Base-by-base conservation (phyloP, 2,888 invertebrate genomes). In the Megalurothrips usitatus region DNA sequence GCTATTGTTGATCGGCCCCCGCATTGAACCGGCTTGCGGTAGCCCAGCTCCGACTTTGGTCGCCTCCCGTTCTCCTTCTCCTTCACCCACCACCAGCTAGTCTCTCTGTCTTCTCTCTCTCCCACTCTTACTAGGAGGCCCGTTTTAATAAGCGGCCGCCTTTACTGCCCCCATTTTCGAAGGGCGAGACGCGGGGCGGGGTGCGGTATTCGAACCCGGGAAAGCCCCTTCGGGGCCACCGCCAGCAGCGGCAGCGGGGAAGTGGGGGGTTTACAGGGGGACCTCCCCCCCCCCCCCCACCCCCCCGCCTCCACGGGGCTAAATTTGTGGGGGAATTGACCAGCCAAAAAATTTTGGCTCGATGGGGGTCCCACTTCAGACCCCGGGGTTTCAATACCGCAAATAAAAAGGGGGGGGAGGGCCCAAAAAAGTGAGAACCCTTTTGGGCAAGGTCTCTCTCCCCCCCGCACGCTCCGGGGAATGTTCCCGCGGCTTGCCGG, bases 1-100 rank as follows among this genome's bases (percentile, higher is more conserved):
- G 34, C 34, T 43, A 6, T 6, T 43, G 34, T 43, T 2, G 34
- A 11, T 58, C 17, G 58, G n/a, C n/a, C 58, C n/a, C 58, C 58
- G 58, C 58, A 58, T 17, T 58, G 58, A n/a, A 58, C 58, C 58
- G 58, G 58, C 58, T 58, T 58, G 58, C 17, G 58, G 58, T 58
- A 19, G n/a, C 58, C 58, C 52, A 43, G 34, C 58, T 17, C n/a
- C 58, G 19, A 58, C 34, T 58, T 58, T n/a, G 19, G 19, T 58
- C 11, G 11, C 14, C 52, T 49, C 58, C 14, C 58, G 19, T n/a
- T n/a, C 58, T n/a, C 58, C 11, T 17, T n/a, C 58, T 17, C 17
- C 17, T 58, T 14, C 2, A 1, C 17, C 17, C 8, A 1, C 52
- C 4, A 14, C 52, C 52, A 12, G n/a, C n/a, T n/a, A n/a, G n/a